Percentiles rank a stretch among this genome's conserved stretches.
Conservation (phyloP, 2,888 invertebrate species). For the Drosophila lacicola region DNA sequence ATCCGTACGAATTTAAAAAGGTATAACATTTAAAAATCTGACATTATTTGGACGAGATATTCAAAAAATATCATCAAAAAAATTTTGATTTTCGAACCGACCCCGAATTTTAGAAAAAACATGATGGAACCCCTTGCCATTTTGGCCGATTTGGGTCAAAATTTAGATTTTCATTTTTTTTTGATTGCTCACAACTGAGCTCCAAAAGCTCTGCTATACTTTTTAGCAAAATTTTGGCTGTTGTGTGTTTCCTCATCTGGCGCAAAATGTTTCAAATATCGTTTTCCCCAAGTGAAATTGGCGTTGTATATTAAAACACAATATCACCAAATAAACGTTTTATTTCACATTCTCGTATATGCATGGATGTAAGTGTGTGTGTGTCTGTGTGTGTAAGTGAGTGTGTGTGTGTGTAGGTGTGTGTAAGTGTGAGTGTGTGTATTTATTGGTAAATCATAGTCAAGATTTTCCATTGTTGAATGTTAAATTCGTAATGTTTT, state of each 20-base stretch:
- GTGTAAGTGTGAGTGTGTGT: background rate
- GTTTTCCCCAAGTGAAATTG: conserved; percentile 35
- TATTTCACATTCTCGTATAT: conserved; percentile 60
- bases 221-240: too few relatives aligned
- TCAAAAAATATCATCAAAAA: too few relatives aligned
- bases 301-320: conserved; percentile 59
- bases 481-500: conserved; percentile 26
- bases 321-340: conserved; percentile 70
- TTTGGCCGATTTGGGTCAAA: too few relatives aligned
- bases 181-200: too few relatives aligned
- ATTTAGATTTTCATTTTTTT: too few relatives aligned
- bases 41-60: too few relatives aligned
- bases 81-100: too few relatives aligned
- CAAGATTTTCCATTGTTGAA: conserved; percentile 14
- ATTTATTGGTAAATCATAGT: conserved; percentile 22
- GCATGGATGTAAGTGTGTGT: conserved; percentile 20
- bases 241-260: background rate
- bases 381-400: conserved; percentile 17
- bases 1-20: too few relatives aligned
- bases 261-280: background rate
- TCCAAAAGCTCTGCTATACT: too few relatives aligned
- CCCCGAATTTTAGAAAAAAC: too few relatives aligned
- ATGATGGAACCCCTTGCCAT: too few relatives aligned
- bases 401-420: background rate
- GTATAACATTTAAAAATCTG: too few relatives aligned